Percentiles rank a stretch among this genome's conserved stretches.
These are phyloP conservation scores for Protophormia terraenovae DNA, from an alignment of 2,888 invertebrate genomes.

Conservation along the genomic window DNA sequence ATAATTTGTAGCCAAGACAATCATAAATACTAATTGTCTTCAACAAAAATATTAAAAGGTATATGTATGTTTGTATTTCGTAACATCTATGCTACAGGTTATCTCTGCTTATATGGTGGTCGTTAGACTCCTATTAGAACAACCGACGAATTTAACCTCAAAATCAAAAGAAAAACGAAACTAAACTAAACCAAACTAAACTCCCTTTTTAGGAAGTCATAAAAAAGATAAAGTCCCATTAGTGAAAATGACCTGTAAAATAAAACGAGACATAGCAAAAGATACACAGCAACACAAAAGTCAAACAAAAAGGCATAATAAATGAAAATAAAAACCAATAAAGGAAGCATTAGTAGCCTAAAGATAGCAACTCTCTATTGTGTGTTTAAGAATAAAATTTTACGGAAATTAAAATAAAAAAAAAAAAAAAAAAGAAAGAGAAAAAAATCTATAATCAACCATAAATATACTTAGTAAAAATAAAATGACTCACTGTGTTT, in stretches of 20 bases:
- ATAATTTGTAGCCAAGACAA: slow-evolving; percentile 56
- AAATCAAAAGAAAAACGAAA: not conserved
- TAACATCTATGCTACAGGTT: slow-evolving; percentile 35
- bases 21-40: slow-evolving; percentile 63
- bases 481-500: slow-evolving; percentile 40
- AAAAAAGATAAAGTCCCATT: slow-evolving; percentile 64
- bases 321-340: slow-evolving; percentile 38
- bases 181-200: slow-evolving; percentile 32
- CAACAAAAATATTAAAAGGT: slow-evolving; percentile 15
- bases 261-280: slow-evolving; percentile 1
- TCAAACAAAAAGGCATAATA: not conserved
- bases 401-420: slow-evolving; percentile 51
- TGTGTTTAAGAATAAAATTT: slow-evolving; percentile 49
- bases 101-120: slow-evolving; percentile 54
- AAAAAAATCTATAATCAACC: slow-evolving; percentile 3
- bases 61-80: slow-evolving; percentile 12
- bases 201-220: slow-evolving; percentile 64
- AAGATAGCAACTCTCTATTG: slow-evolving; percentile 2
- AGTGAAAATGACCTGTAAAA: slow-evolving; percentile 50
- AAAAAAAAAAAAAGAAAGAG: no score
- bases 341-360: slow-evolving; percentile 57
- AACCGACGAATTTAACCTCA: slow-evolving; percentile 19
- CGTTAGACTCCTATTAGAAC: slow-evolving; percentile 16
- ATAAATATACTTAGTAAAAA: not conserved
- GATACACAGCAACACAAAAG: not conserved